Base-by-base conservation (phyloP, 1,140 invertebrate genomes). In the Drosophila gunungcola region DNA sequence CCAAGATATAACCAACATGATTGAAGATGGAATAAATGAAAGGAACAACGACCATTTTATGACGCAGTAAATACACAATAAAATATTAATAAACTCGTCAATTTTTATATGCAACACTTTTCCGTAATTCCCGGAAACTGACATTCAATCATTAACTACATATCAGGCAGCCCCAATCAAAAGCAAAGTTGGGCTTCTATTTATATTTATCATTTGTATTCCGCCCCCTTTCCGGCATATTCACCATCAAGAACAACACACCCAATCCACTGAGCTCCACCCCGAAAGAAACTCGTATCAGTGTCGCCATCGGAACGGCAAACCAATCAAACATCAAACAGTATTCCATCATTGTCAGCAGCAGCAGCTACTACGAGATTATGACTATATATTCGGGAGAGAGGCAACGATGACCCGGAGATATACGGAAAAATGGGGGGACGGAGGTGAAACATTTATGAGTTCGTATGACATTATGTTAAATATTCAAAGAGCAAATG, bases 341-440 rank as follows among this genome's bases (percentile, higher is more conserved):
- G 53, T 60, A 67, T 83, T 89, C 84, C 81, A 89, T 88, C 83
- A 88, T 83, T 88, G 84, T 88, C 84, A 73, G 63, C 53, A 65
- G 58, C 61, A 74, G 55, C 75, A 68, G 64, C 34, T 21, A 52
- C 32, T 52, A 21, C 49, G n/a, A 52, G 13, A 52, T 27, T 36
- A 38, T 16, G 52, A 38, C 65, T 43, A 52, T 68, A 63, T 63
- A 25, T 41, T 32, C 46, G 46, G 25, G 21, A 11, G 46, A 32
- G 45, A 27, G 29, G 49, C 38, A 48, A 48, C 49, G 57, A 48
- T 42, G 42, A 27, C 29, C 48, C 69, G 11, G 21, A 68, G 46
- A 53, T 53, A 29, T 32, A 10, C 1, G 29, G 41, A 25, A 25
- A 32, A 48, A 34, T 41, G 25, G 39, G 25, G 27, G 25, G 10